Evolutionary conservation across 2,797 vertebrate species (phyloP).

Genomic region (Phrynocephalus guinanensis): DNA sequence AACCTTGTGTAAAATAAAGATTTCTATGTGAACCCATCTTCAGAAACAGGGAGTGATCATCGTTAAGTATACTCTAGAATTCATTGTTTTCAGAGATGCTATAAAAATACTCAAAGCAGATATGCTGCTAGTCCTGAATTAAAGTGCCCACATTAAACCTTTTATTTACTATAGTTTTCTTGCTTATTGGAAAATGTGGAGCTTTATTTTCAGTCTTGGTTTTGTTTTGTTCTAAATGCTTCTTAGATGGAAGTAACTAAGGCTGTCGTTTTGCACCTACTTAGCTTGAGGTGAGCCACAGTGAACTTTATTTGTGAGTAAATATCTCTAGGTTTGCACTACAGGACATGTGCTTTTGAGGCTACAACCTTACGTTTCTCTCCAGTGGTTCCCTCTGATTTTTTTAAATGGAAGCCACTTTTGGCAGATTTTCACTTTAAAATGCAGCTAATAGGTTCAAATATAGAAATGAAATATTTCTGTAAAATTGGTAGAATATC

Average conservation of each 20-base stretch:
- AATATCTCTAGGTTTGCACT: background rate
- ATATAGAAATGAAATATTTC: background rate
- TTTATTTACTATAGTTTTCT: background rate
- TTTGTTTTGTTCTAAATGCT: background rate
- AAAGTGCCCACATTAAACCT: background rate
- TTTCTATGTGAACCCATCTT: background rate
- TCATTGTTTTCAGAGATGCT: background rate
- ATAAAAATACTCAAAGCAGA: background rate
- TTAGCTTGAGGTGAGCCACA: background rate
- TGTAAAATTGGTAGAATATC: background rate
- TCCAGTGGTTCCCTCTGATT: background rate
- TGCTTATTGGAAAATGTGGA: background rate
- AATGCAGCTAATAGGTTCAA: background rate
- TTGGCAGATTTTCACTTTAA: background rate
- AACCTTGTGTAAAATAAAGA: background rate
- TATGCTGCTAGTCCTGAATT: background rate
- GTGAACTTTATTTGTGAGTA: background rate
- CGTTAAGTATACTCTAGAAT: background rate
- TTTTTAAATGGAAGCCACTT: background rate
- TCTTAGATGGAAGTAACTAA: background rate
- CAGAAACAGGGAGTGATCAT: background rate
- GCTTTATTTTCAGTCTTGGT: background rate
- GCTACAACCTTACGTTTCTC: background rate
- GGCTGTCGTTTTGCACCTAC: background rate
- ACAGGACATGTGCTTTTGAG: background rate